Evolutionary conservation across 2,113 vertebrate genomes (phyloP), one percentile per base, ranked within the genome.

Genomic region (Rhinoptilus africanus): DNA sequence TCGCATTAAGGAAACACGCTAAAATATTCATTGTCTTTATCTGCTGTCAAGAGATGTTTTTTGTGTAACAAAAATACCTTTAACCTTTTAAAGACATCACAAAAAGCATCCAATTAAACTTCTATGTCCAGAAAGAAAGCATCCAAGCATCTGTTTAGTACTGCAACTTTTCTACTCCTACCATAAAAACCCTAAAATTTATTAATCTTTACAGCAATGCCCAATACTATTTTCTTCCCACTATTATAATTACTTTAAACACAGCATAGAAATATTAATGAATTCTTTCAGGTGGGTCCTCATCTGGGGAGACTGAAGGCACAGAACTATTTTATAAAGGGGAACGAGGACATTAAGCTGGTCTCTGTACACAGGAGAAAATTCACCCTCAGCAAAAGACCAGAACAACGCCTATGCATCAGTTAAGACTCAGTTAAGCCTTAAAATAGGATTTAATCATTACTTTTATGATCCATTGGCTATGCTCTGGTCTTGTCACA

Each of bases 1-100:
- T 92, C 32, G 62, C 57, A 68, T 76, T 62, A 91, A 86, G 91
- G 51, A 94, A 95, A 90, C 56, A 76, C 1, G 0, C 21, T 68
- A 92, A 84, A 87, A 91, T 85, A 95, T 69, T 83, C 37, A 74
- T 93, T 92, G 80, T 76, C 53, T 93, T 94, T 73, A 93, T 79
- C 45, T 73, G 37, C 62, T 89, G 72, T 93, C 86, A 92, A 73
- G 50, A 86, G 34, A 74, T 57, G 34, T 1, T 66, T 89, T 94
- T 75, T 69, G 51, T 78, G 79, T 81, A 86, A 90, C 15, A 76
- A 92, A 92, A 96, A 63, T 60, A 89, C 51, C 23, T 92, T 89
- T 85, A 91, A 54, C 48, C 64, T 92, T 87, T 74, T 63, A 64
- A 85, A 93, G 41, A 76, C 37, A 85, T 39, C 57, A 77, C 67